These are phyloP conservation scores for Gymnobelideus leadbeateri DNA, from an alignment of 2,113 vertebrate species.

Conservation along the genomic window DNA sequence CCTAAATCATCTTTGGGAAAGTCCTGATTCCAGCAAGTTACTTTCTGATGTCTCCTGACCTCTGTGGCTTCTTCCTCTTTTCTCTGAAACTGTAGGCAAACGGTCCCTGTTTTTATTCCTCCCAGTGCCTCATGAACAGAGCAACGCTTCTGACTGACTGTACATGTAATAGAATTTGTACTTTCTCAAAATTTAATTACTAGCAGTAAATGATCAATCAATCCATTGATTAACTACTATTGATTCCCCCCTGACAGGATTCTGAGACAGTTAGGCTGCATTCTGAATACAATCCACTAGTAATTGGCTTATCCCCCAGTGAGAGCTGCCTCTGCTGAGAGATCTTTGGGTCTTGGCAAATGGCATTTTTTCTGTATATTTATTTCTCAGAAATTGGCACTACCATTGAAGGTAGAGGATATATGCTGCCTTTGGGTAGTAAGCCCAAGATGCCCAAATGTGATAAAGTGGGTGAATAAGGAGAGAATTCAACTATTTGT, in stretches of 20 bases:
- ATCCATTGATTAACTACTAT: conserved; percentile 77
- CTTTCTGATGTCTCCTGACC: neutral
- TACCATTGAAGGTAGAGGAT: conserved; percentile 48
- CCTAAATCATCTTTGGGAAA: neutral
- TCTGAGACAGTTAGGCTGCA: conserved; percentile 54
- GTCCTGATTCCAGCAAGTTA: neutral
- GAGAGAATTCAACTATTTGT: neutral
- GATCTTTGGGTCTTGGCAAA: conserved; percentile 64
- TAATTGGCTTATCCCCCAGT: conserved; percentile 52
- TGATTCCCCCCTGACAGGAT: conserved; percentile 68
- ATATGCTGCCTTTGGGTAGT: conserved; percentile 37
- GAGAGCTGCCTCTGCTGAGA: neutral
- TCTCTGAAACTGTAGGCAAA: neutral
- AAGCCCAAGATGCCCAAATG: conserved; percentile 47
- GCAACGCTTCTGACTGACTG: conserved; percentile 48
- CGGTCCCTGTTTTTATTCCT: conserved; percentile 45
- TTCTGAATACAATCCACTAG: conserved; percentile 67
- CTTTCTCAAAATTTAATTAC: conserved; percentile 68
- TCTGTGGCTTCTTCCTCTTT: neutral
- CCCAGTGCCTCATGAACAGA: conserved; percentile 47
- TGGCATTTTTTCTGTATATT: conserved; percentile 68
- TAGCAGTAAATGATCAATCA: conserved; percentile 74
- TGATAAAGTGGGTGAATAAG: neutral
- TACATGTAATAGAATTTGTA: conserved; percentile 69
- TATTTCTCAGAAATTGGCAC: conserved; percentile 63